These are phyloP conservation scores for Pelosia muscerda DNA, from an alignment of 2,888 invertebrate genomes.

Conservation along the genomic window DNA sequence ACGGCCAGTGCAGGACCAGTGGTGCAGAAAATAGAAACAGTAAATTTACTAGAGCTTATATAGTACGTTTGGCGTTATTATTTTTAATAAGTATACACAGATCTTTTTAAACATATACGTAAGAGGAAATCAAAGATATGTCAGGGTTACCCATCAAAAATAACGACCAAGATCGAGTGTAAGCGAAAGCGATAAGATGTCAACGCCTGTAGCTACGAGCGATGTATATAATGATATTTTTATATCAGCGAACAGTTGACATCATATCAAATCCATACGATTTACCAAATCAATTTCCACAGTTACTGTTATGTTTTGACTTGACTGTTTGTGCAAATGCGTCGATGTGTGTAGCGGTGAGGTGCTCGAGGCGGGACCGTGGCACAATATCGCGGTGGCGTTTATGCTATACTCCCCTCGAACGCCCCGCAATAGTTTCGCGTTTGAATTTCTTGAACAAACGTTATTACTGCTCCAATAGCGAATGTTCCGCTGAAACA, in stretches of 20 bases:
- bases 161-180: constrained; percentile 49
- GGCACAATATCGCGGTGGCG: constrained; percentile 65
- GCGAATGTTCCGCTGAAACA: constrained; percentile 79
- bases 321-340: constrained; percentile 61
- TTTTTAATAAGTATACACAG: neutral
- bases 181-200: constrained; percentile 38
- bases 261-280: constrained; percentile 45
- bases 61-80: neutral
- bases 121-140: constrained; percentile 29
- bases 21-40: neutral
- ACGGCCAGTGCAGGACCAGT: no score
- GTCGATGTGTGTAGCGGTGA: constrained; percentile 21
- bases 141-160: constrained; percentile 45
- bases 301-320: constrained; percentile 53
- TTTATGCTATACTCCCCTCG: constrained; percentile 61
- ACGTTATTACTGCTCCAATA: constrained; percentile 81
- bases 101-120: constrained; percentile 11
- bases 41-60: neutral
- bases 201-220: constrained; percentile 28
- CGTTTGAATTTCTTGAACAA: constrained; percentile 83
- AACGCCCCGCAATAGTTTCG: constrained; percentile 74
- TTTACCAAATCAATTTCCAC: constrained; percentile 46
- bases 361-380: constrained; percentile 9
- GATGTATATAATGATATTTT: constrained; percentile 47
- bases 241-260: constrained; percentile 43